Evolutionary conservation across 2,888 invertebrate genomes (phyloP), one percentile per base, ranked within the genome.

Genomic region (Cosmopolites sordidus): DNA sequence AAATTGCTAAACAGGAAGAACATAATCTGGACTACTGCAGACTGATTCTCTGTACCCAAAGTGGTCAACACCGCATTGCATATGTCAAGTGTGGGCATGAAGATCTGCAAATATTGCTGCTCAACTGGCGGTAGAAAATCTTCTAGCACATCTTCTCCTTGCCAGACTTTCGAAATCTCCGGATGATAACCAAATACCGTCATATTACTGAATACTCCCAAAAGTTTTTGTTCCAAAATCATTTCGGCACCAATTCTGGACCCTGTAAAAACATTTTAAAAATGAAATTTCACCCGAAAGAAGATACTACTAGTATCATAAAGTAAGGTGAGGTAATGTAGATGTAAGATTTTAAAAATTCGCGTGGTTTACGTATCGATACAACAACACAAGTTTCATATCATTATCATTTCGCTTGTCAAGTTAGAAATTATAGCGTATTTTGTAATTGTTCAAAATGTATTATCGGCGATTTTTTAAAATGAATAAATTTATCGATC

Each of bases 11-110:
- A 79, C 39, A 94, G 71, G 64, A 91, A 86, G 63, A 87, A 84
- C 64, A 89, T 81, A 43, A 93, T 84, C 77, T 92, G 92, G 6
- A 84, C 76, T 11, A 88, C 82, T 43, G 89, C 89, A 47, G 89
- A 87, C 72, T 86, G 84, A 76, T 94, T 93, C 63, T 88, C 85
- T 0, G 86, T 79, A 18, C 93, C 92, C 43, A 94, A 78, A 0
- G 92, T 86, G 0, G 89, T 89, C 16, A 94, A 78, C 41, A 94
- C 74, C 9, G 89, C 84, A 68, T 90, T 85, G 69, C 91, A 92
- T 12, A 95, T 76, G 59, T 86, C 82, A 54, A 94, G 73, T 15
- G 89, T 87, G 0, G 94, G 92, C 48, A 90, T 79, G 58, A 93
- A 78, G 43, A 94, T 83, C 69, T 91, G 89, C 40, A 91, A 83